Evolutionary conservation across 2,797 vertebrate species (phyloP), one percentile per base, ranked within the genome.

Genomic region (Rhincodon typus): DNA sequence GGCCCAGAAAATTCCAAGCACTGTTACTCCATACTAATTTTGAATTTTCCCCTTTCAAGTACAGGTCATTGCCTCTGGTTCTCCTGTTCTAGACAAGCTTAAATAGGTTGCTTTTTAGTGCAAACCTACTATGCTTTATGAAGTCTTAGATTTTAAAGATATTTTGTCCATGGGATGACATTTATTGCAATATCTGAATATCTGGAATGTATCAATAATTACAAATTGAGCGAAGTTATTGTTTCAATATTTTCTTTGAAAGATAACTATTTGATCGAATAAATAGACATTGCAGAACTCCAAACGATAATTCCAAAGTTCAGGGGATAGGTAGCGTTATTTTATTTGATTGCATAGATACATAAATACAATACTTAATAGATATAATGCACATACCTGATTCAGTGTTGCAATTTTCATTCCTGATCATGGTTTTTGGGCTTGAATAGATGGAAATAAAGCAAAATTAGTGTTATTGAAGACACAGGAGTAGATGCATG

Each of bases 401-500:
- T n/a, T 91, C 57, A n/a, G 34, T n/a, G n/a, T 69, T 42, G 90
- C 7, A 42, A 25, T 38, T 93, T 93, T 8, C 90, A 69, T 10
- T 42, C n/a, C 19, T 27, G 66, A 23, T 17, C 90, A 93, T 69
- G 90, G 6, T 69, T 93, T 69, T 21, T 42, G 62, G 66, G 25
- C 90, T 93, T 67, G 62, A 93, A 27, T 2, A 42, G 66, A 93
- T 27, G 8, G 66, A 93, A 93, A 69, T 93, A 93, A 93, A 93
- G 69, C 19, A 69, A 69, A 93, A 93, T 93, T 25, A 93, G 69
- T 84, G 38, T 84, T 2, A 84, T 93, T 21, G 30, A 67, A 91
- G 21, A 19, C n/a, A n/a, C 4, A 19, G 21, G 19, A 91, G 34
- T 66, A 66, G 38, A 7, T 66, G 7, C 15, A 17, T 21, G 62